Evolutionary conservation across 2,113 vertebrate genomes (phyloP).

Genomic region (Lampris incognitus): DNA sequence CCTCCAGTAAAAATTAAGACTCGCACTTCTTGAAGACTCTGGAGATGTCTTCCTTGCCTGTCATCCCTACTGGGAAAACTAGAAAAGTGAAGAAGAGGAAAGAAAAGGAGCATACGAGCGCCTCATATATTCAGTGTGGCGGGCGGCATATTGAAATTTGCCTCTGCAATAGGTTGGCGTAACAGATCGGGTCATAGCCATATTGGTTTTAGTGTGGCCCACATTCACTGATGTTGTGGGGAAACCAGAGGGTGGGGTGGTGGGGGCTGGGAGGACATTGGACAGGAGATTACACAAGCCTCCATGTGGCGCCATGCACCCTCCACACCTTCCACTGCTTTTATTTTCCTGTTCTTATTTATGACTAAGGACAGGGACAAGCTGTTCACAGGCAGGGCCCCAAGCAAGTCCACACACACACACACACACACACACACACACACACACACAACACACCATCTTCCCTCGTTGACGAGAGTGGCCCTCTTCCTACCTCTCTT

Average conservation of each 20-base stretch:
- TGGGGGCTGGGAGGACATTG: conserved; percentile 41
- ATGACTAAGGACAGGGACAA: conserved; percentile 66
- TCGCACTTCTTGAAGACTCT: no score
- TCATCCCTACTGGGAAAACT: no score
- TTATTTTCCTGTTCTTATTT: conserved; percentile 82
- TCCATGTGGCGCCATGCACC: conserved; percentile 58
- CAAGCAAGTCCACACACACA: neutral
- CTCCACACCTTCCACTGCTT: conserved; percentile 71
- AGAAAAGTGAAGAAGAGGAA: no score
- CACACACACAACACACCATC: neutral
- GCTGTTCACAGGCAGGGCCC: conserved; percentile 53
- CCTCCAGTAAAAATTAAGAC: no score
- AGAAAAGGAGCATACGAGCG: no score
- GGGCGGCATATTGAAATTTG: no score
- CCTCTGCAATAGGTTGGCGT: no score
- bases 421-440: conserved; percentile 1
- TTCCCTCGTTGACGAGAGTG: neutral
- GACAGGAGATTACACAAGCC: conserved; percentile 75
- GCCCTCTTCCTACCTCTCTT: neutral
- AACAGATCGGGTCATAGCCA: neutral
- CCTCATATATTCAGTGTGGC: no score
- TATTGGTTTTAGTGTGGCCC: conserved; percentile 27
- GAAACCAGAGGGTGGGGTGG: conserved; percentile 39
- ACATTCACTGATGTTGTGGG: conserved; percentile 46
- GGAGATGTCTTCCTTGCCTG: no score